Percentiles rank a stretch among this genome's conserved stretches.
Evolutionary conservation across 2,888 invertebrate genomes (phyloP).

Genomic region (Molanna angustata): DNA sequence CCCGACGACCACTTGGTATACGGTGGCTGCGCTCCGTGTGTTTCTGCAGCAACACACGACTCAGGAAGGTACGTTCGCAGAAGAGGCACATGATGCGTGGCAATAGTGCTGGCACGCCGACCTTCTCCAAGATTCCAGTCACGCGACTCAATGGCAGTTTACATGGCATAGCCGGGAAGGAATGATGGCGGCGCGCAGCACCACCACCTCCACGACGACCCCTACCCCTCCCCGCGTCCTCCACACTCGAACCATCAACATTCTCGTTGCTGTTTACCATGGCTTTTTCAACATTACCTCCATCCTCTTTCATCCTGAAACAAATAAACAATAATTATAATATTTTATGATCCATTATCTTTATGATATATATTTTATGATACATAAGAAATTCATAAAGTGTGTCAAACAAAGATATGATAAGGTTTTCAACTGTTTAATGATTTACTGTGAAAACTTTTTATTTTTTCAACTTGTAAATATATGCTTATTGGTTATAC

Average conservation of each 20-base stretch:
- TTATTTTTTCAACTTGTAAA: no score
- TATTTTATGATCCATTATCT: no score
- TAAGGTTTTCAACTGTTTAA: no score
- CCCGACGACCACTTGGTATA: constrained; percentile 41
- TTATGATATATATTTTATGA: no score
- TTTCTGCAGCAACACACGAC: constrained; percentile 42
- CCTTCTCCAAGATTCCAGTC: constrained; percentile 3
- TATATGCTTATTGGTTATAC: no score
- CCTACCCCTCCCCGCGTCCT: neutral
- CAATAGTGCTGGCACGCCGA: constrained; percentile 5
- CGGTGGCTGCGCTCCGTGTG: constrained; percentile 47
- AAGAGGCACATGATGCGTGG: constrained; percentile 42
- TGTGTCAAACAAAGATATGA: no score
- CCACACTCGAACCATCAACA: no score
- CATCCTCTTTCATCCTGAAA: constrained; percentile 20
- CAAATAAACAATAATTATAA: no score
- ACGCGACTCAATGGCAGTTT: constrained; percentile 17
- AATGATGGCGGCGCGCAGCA: constrained; percentile 1
- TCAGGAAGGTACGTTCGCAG: constrained; percentile 46
- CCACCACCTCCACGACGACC: constrained; percentile 1
- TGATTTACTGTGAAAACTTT: no score
- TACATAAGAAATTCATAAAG: no score
- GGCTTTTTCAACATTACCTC: neutral
- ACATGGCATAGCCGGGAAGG: constrained; percentile 9
- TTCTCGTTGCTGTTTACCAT: neutral